A percentile compares a stretch with the other conserved stretches of the same genome.
phyloP scores from a whole-genome alignment of 2,113 vertebrate species.

The Numida meleagris region DNA sequence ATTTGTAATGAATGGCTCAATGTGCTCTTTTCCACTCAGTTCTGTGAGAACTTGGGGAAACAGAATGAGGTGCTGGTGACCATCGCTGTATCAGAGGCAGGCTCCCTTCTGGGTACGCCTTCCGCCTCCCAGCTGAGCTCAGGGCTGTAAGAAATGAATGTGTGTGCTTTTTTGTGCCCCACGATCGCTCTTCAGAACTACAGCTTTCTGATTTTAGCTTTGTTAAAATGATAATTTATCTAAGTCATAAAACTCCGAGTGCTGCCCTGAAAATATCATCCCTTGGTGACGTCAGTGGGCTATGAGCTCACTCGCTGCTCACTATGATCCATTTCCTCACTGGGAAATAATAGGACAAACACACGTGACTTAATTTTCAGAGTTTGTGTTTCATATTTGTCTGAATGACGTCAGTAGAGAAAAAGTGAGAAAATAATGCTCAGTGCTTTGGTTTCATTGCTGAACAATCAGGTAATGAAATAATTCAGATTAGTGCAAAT shows the following conservation, averaged over 20 bases:
- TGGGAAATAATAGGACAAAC: not conserved
- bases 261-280: not conserved
- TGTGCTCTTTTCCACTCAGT: not conserved
- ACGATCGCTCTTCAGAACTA: fast-evolving
- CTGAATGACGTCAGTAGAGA: not conserved
- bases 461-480: not conserved
- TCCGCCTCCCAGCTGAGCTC: fast-evolving
- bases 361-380: not conserved
- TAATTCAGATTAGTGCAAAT: not conserved
- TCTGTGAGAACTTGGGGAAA: not conserved
- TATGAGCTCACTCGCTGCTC: fast-evolving
- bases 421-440: not conserved
- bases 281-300: not conserved
- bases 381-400: not conserved
- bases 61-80: not conserved
- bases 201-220: not conserved
- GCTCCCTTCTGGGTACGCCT: not conserved
- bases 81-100: not conserved
- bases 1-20: not conserved
- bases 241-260: fast-evolving
- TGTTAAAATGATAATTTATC: not conserved
- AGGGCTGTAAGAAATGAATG: fast-evolving
- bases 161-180: fast-evolving
- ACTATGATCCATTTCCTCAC: not conserved
- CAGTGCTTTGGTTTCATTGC: not conserved